These are phyloP conservation scores for Porites evermanni DNA, from an alignment of 92 coral and sea anemone genomes.

Conservation along the genomic window DNA sequence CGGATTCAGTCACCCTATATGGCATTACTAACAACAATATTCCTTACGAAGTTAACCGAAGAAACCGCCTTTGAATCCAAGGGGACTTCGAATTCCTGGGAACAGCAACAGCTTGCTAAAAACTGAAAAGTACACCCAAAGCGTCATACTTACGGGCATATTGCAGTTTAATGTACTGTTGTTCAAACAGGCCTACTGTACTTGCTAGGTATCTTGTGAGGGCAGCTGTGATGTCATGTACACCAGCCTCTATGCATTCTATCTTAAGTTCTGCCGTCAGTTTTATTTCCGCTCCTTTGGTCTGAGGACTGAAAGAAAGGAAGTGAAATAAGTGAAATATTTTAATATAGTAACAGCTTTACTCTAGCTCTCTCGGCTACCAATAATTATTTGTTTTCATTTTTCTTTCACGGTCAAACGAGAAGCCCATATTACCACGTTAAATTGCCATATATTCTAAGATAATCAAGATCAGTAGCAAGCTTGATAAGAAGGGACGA, in stretches of 20 bases:
- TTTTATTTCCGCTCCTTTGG: conserved; percentile 34
- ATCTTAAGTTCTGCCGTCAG: conserved; percentile 71
- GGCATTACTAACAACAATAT: no score
- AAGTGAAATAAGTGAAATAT: background rate
- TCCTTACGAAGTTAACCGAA: no score
- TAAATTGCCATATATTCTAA: no score
- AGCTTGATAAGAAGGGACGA: no score
- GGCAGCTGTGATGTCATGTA: conserved; percentile 78
- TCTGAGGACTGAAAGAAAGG: conserved; percentile 62
- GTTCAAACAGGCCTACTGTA: conserved; percentile 65
- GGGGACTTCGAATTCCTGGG: background rate
- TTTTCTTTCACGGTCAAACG: no score
- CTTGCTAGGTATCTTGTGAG: conserved; percentile 52
- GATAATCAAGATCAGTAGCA: no score
- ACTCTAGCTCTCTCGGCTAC: no score
- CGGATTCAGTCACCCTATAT: no score
- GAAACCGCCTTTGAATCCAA: no score
- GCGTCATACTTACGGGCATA: conserved; percentile 73
- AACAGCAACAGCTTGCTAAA: background rate
- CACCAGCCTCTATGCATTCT: conserved; percentile 81
- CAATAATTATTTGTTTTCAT: no score
- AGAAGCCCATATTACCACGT: no score
- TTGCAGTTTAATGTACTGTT: conserved; percentile 60
- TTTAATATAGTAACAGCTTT: background rate
- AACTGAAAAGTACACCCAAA: background rate